Evolutionary conservation across 2,888 invertebrate genomes (phyloP).

Genomic region (Pogonocherus hispidulus): DNA sequence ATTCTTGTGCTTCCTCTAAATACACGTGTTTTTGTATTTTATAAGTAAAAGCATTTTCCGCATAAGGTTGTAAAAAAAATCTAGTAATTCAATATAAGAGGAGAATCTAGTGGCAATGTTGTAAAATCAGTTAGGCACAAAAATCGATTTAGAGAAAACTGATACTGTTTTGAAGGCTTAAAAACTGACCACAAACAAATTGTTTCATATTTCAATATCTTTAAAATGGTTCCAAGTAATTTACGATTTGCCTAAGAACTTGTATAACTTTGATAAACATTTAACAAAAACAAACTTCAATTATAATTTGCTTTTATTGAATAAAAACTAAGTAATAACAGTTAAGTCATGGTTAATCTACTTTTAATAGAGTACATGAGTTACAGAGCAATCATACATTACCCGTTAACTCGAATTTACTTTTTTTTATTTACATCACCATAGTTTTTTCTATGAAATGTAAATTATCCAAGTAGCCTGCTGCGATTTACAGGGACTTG

Average conservation of each 20-base stretch:
- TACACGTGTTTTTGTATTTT: too few relatives aligned
- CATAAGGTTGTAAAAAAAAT: too few relatives aligned
- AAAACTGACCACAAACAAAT: constrained; percentile 17
- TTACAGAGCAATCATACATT: constrained; percentile 8
- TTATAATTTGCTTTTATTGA: constrained; percentile 30
- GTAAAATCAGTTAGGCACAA: constrained; percentile 16
- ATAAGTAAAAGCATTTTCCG: too few relatives aligned
- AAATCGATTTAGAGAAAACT: constrained; percentile 6
- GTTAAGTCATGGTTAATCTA: constrained; percentile 39
- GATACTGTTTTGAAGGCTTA: constrained; percentile 17
- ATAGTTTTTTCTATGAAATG: background rate
- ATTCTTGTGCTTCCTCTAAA: too few relatives aligned
- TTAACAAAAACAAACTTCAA: constrained; percentile 29
- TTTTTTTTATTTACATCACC: background rate
- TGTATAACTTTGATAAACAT: constrained; percentile 18
- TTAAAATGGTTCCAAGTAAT: constrained; percentile 21
- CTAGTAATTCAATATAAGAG: too few relatives aligned
- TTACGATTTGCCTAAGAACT: constrained; percentile 19
- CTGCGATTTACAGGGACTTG: background rate
- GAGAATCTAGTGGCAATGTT: background rate
- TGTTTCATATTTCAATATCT: constrained; percentile 22
- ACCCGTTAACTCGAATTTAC: constrained; percentile 22
- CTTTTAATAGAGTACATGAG: constrained; percentile 17
- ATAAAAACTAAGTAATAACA: constrained; percentile 33
- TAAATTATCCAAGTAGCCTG: background rate